Base-by-base conservation (phyloP, 2,113 vertebrate genomes). In the Brachyhypopomus occidentalis region DNA sequence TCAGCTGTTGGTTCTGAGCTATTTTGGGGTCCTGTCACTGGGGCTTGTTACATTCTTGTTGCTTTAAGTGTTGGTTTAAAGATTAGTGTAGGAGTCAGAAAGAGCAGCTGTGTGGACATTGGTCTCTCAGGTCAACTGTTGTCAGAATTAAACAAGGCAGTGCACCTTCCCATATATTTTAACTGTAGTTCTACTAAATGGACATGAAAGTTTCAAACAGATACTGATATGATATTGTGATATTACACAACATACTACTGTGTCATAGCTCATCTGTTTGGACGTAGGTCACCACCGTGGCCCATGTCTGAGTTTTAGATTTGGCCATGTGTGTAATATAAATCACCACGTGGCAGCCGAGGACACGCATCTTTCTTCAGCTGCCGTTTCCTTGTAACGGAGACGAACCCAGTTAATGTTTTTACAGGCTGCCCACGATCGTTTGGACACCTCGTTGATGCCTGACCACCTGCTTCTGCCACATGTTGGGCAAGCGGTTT, bases 21-120 rank as follows among this genome's bases (percentile, higher is more conserved):
- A 90, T 92, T 88, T 92, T 87, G 86, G 85, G 22, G 72, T 12
- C 6, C n/a, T 56, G 52, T 86, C 86, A 55, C 72, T 20, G 23
- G 86, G 86, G 78, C 88, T 89, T 73, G 85, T 90, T 90, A 86
- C 84, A 80, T 85, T 86, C 82, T 85, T 77, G 84, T 52, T 52
- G 45, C 45, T 52, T 52, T 87, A 88, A 30, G 72, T 86, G 88
- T 90, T 87, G 82, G 81, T 88, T 86, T 66, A 87, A 81, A 85
- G 88, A 89, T 91, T 82, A 88, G 73, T 38, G 71, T 69, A 72
- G 23, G 63, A 81, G 69, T 83, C 80, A 60, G 36, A 79, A 34
- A 67, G 41, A 56, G 70, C 85, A 91, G 89, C 83, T 86, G 84
- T 63, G 83, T 62, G 59, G 12, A 59, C 60, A 3, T 34, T 72